Percentiles rank a stretch among this genome's conserved stretches.
Conservation (phyloP, 2,113 vertebrate species). For the Nothoprocta pentlandii region DNA sequence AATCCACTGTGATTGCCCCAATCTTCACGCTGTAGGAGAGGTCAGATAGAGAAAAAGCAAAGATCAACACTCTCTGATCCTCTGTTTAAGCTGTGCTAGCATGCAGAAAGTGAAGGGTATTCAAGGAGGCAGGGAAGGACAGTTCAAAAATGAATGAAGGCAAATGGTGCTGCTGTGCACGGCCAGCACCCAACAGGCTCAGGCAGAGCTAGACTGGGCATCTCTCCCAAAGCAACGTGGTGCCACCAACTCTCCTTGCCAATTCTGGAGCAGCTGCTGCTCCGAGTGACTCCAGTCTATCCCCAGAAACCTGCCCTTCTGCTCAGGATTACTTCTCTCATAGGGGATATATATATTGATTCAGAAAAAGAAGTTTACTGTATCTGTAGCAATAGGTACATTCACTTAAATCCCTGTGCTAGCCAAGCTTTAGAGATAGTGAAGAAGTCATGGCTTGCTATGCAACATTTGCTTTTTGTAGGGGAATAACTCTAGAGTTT, state of each 20-base stretch:
- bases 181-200: neutral
- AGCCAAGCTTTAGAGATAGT: neutral
- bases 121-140: neutral
- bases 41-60: neutral
- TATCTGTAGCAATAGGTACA: neutral
- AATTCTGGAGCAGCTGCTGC: neutral
- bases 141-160: neutral
- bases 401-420: neutral
- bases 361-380: neutral
- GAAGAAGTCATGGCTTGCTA: neutral
- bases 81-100: neutral
- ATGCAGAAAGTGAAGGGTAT: neutral
- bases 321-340: neutral
- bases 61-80: fast-evolving
- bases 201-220: neutral
- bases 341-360: neutral
- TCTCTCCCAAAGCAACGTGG: neutral
- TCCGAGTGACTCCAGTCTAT: neutral
- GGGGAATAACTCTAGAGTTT: neutral
- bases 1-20: neutral
- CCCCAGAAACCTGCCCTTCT: neutral
- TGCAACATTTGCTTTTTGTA: slow-evolving; percentile 14
- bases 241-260: neutral
- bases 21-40: neutral
- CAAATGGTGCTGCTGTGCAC: neutral